These are phyloP conservation scores for Drosophila pseudotakahashii DNA, from an alignment of 2,888 invertebrate species.

Conservation along the genomic window DNA sequence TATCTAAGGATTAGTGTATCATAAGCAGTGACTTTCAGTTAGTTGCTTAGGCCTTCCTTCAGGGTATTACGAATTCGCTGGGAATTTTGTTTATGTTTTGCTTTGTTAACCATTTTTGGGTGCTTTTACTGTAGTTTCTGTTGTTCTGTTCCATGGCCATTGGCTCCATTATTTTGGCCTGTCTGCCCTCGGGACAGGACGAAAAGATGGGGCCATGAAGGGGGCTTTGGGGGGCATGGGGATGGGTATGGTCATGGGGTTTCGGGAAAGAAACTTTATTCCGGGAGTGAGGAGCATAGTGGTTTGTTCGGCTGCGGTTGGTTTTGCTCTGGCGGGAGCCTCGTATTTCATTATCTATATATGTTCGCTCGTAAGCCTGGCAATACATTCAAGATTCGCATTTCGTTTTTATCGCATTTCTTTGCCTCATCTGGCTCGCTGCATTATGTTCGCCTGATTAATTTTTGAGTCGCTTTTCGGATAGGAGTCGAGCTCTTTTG, in stretches of 20 bases:
- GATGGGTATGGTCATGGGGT: too few species aligned
- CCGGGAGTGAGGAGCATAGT: constrained; percentile 2
- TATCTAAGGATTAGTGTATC: not conserved
- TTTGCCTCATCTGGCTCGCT: constrained; percentile 59
- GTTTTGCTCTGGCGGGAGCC: constrained; percentile 18
- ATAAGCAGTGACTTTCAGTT: not conserved
- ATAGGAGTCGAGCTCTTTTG: constrained; percentile 1
- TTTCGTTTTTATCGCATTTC: constrained; percentile 66
- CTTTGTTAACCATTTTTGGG: constrained; percentile 43
- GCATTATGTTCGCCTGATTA: constrained; percentile 79
- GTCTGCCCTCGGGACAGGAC: constrained; percentile 27
- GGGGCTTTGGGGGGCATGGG: not conserved
- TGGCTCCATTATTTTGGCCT: constrained; percentile 52
- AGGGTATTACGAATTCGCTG: constrained; percentile 35
- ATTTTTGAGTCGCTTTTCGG: constrained; percentile 52
- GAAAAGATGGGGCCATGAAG: not conserved
- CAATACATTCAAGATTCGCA: constrained; percentile 61
- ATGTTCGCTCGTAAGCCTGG: constrained; percentile 24
- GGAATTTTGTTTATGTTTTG: constrained; percentile 26
- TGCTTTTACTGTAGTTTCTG: constrained; percentile 23
- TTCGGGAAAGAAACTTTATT: constrained; percentile 8
- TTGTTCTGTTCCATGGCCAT: constrained; percentile 43
- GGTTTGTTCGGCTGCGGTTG: constrained; percentile 21
- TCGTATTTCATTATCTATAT: constrained; percentile 54
- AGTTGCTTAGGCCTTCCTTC: not conserved